Conservation (phyloP, 2,797 vertebrate genomes). For the Knipowitschia caucasica region DNA sequence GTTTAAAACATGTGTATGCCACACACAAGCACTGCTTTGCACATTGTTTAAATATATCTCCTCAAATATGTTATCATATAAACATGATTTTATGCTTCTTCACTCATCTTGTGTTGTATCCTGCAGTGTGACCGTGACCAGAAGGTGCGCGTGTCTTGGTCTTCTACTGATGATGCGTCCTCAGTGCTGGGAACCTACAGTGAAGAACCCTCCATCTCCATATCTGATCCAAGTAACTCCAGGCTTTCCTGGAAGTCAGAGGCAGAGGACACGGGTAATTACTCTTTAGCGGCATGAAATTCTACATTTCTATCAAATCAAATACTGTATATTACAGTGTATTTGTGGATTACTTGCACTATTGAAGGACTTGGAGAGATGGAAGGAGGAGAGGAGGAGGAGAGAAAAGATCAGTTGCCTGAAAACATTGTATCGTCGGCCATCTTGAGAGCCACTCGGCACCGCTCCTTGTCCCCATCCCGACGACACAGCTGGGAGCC, state of each 20-base stretch:
- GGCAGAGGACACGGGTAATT: constrained; percentile 35
- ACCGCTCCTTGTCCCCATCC: constrained; percentile 82
- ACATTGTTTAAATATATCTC: no score
- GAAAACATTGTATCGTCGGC: constrained; percentile 71
- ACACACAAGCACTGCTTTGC: no score
- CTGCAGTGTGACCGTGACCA: constrained; percentile 46
- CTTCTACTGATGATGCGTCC: constrained; percentile 76
- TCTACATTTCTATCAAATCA: no score
- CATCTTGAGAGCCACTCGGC: constrained; percentile 65
- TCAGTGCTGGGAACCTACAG: constrained; percentile 20
- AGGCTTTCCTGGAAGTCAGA: constrained; percentile 46
- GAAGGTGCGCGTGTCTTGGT: constrained; percentile 50
- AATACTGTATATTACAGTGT: no score
- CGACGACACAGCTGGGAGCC: constrained; percentile 93
- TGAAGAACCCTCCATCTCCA: constrained; percentile 7
- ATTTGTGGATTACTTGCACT: not conserved
- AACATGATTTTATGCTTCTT: not conserved
- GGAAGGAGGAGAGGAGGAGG: constrained; percentile 75
- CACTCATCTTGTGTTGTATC: not conserved
- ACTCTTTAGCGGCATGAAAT: no score
- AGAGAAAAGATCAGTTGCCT: constrained; percentile 81
- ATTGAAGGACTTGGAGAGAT: constrained; percentile 11
- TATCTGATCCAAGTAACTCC: constrained; percentile 40
- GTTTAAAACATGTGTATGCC: no score
- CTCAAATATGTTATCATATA: no score